Evolutionary conservation across 2,113 vertebrate genomes (phyloP).

Genomic region (Gyps fulvus): DNA sequence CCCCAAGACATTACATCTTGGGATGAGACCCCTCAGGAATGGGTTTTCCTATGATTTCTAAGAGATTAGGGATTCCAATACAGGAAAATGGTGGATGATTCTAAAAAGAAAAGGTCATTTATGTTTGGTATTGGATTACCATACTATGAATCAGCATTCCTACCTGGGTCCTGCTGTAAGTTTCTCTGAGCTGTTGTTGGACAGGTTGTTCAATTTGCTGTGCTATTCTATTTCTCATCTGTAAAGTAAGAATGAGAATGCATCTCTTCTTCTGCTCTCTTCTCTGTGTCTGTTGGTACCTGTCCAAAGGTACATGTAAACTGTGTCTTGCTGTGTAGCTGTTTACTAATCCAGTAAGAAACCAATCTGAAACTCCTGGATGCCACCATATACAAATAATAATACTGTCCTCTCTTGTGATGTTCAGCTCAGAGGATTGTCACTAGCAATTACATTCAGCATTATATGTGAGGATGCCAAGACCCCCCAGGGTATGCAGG

Average conservation of each 20-base stretch:
- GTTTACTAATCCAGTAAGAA: neutral
- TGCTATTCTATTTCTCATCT: neutral
- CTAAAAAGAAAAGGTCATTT: neutral
- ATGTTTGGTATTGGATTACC: neutral
- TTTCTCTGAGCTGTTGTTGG: neutral
- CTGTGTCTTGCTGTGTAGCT: neutral
- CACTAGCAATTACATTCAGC: neutral
- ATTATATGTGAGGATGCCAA: neutral
- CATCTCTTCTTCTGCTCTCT: neutral
- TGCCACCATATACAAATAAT: neutral
- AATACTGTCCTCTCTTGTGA: neutral
- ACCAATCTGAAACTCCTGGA: neutral
- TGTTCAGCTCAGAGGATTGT: neutral
- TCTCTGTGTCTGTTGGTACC: neutral
- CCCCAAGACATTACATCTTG: neutral
- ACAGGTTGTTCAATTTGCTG: neutral
- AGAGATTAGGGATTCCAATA: neutral
- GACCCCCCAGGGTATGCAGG: neutral
- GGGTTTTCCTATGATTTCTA: neutral
- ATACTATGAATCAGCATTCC: neutral
- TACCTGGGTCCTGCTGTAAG: neutral
- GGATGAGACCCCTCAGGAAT: neutral
- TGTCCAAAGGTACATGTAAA: neutral
- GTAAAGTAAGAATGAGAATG: neutral
- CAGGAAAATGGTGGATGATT: neutral